Evolutionary conservation across 2,113 vertebrate species (phyloP).

Genomic region (Sterna hirundo): DNA sequence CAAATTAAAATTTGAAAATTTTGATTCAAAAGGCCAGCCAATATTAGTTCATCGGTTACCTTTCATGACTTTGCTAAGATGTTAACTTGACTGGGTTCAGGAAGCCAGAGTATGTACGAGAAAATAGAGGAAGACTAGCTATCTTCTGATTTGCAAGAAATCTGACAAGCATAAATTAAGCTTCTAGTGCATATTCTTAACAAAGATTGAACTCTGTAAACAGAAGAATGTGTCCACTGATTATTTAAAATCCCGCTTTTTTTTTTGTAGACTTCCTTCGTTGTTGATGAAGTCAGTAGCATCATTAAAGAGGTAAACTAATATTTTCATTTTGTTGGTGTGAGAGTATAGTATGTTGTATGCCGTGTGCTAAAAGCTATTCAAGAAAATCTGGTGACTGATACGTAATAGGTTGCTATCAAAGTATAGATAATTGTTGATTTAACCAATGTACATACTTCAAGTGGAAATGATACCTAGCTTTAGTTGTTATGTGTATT

Average conservation of each 20-base stretch:
- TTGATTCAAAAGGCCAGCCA: not conserved
- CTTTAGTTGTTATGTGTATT: not conserved
- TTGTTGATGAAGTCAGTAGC: conserved; percentile 90
- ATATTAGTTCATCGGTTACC: not conserved
- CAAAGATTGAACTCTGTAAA: not conserved
- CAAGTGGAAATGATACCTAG: not conserved
- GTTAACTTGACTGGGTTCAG: not conserved
- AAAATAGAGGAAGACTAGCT: not conserved
- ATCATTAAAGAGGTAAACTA: conserved; percentile 90
- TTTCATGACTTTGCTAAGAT: not conserved
- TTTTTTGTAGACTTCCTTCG: conserved; percentile 81
- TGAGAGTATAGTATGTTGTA: not conserved
- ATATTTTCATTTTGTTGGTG: not conserved
- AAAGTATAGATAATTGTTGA: not conserved
- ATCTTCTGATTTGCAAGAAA: not conserved
- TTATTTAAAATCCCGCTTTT: not conserved
- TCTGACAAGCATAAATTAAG: not conserved
- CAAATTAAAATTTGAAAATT: not conserved
- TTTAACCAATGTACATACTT: not conserved
- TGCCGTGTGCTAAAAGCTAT: not conserved
- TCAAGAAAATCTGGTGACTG: not conserved
- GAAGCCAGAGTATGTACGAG: not conserved
- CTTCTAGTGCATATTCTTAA: not conserved
- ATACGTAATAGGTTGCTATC: not conserved
- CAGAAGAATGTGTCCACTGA: not conserved